Base-by-base conservation (phyloP, 2,113 vertebrate species). In the Macquaria ambigua region DNA sequence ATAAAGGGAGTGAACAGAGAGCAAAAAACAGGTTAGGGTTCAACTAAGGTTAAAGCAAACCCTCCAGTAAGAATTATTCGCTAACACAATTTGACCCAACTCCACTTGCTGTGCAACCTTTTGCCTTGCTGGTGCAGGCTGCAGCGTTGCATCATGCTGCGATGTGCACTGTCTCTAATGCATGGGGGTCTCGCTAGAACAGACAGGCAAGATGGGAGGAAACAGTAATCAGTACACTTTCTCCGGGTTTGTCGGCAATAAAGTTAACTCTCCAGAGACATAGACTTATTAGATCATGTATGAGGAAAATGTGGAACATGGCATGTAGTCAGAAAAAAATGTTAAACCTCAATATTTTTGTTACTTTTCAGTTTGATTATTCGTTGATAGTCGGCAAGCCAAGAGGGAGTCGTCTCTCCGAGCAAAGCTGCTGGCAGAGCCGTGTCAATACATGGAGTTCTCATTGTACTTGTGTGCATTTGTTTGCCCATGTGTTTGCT, bases 61-160 rank as follows among this genome's bases (percentile, higher is more conserved):
- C n/a, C 55, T 53, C 0, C 37, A 48, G 53, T 61, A 2, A 20
- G 21, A 82, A 58, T 50, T 28, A 74, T 83, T 77, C 37, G 23
- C 70, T 39, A 15, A 14, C 37, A 9, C 9, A 52, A 6, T 77
- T 74, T 71, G 79, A 85, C 63, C 72, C 46, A 20, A 48, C 71
- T n/a, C 52, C 25, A 14, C 73, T 84, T 8, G 1, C 75, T 58
- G 58, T 43, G 74, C n/a, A 76, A 69, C 79, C 78, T 77, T 63
- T 68, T 25, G 82, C 79, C 77, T 83, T 56, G 74, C 73, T 28
- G 77, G 23, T 37, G 39, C 25, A 23, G 71, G 68, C 79, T 84
- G 87, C 78, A 63, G 81, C 1, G 46, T 91, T 91, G 81, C 83
- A 77, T 86, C 87, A 91, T 37, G 83, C 73, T 77, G 75, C 4